A percentile compares a stretch with the other conserved stretches of the same genome.
Conservation (phyloP, 2,113 vertebrate species). For the Laterallus jamaicensis region DNA sequence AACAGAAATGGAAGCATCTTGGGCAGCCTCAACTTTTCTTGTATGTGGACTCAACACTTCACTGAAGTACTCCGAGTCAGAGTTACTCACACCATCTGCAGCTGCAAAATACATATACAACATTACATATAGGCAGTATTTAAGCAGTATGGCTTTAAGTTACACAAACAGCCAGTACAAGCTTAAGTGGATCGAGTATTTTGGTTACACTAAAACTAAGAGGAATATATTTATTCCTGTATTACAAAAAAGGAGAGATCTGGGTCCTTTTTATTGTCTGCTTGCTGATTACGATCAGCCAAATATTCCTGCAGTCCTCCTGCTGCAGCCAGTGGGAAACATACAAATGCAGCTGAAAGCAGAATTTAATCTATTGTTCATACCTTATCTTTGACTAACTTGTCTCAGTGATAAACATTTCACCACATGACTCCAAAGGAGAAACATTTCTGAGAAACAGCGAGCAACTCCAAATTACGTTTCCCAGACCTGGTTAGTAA, state of each 20-base stretch:
- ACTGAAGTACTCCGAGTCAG: constrained; percentile 19
- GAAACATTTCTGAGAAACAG: constrained; percentile 63
- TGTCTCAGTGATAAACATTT: constrained; percentile 59
- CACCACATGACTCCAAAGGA: constrained; percentile 47
- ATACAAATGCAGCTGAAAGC: constrained; percentile 48
- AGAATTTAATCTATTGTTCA: constrained; percentile 61
- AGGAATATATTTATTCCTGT: neutral
- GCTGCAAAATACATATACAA: constrained; percentile 57
- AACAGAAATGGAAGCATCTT: constrained; percentile 76
- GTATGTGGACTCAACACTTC: neutral
- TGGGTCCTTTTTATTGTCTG: constrained; percentile 5
- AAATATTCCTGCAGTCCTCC: constrained; percentile 19
- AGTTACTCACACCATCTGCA: constrained; percentile 45
- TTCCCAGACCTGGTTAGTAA: constrained; percentile 56
- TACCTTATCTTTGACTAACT: constrained; percentile 61
- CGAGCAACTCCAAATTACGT: constrained; percentile 32
- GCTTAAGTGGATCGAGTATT: neutral
- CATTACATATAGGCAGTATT: neutral
- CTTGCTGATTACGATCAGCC: constrained; percentile 39
- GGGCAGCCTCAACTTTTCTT: constrained; percentile 1
- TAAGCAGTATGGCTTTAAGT: neutral
- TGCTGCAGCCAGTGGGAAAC: constrained; percentile 41
- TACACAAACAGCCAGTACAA: neutral
- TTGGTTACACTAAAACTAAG: neutral
- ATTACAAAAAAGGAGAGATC: neutral